Base-by-base conservation (phyloP, 2,113 vertebrate genomes). In the Poeciliopsis turrubarensis region DNA sequence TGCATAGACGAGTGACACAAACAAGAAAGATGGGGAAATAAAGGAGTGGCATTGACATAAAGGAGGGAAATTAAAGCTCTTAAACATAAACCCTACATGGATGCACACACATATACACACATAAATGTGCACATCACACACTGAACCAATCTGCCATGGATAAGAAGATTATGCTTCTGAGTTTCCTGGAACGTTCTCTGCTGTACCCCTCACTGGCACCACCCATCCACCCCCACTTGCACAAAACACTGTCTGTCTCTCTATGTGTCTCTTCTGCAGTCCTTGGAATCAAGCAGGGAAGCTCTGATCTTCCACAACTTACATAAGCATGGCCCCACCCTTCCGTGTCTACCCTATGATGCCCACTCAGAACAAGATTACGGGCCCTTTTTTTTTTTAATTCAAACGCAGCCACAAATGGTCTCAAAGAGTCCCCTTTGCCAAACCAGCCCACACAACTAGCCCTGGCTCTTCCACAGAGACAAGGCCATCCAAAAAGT, bases 111-210 rank as follows among this genome's bases (percentile, higher is more conserved):
- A 70, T 71, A 60, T 51, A 27, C 14, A 81, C 30, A 64, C 60
- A 68, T 5, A 30, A 65, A 75, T 32, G 12, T 34, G 68, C 72
- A 72, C 62, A 64, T 83, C 75, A 78, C 82, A 71, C 83, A 85
- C 57, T 86, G 68, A 79, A 89, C 81, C 91, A 92, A 87, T 92
- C 89, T 90, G 89, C 81, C 79, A 84, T 70, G 86, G 90, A 91
- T 94, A 92, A 95, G 90, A 85, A 91, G 93, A 93, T 94, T 94
- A 94, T 87, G 81, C 82, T 70, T 80, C 68, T 78, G 91, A 87
- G 89, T 92, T 93, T 92, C 87, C 90, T 91, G 89, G 91, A 92
- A 93, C 83, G 80, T 86, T 89, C 78, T 86, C 82, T 79, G 77
- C 80, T 86, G 77, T 81, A 81, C 67, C 87, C 86, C 79, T 68